Evolutionary conservation across 1,140 invertebrate species (phyloP).

Genomic region (Bemisia tabaci): DNA sequence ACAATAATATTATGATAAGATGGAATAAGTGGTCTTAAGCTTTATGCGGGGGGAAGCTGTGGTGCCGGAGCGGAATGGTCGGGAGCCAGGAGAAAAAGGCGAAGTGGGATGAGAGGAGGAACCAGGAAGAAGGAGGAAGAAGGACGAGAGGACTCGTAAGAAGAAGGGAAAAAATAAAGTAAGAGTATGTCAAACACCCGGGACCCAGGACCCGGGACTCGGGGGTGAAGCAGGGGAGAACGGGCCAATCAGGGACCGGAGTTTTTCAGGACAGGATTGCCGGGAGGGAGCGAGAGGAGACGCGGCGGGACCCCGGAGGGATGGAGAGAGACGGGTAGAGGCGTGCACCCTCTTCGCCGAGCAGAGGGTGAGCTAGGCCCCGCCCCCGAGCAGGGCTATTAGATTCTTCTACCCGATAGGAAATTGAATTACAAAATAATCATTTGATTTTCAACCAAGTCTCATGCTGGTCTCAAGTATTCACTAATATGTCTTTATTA

Average conservation of each 20-base stretch:
- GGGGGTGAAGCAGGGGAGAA: neutral
- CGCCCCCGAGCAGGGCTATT: neutral
- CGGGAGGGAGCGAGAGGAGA: neutral
- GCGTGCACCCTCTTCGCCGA: neutral
- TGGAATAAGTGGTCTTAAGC: neutral
- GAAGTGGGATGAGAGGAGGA: neutral
- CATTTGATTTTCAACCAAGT: neutral
- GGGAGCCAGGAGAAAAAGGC: neutral
- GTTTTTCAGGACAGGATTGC: neutral
- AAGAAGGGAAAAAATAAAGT: neutral
- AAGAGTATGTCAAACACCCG: neutral
- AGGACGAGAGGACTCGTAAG: neutral
- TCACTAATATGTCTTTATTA: neutral
- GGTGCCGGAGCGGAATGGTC: neutral
- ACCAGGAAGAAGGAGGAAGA: neutral
- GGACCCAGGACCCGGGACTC: too few relatives aligned
- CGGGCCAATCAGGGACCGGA: neutral
- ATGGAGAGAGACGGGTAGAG: neutral
- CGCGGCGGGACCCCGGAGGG: neutral
- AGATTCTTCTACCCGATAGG: neutral
- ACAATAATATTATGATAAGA: neutral
- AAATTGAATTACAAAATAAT: conserved; percentile 1
- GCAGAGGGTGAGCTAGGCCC: neutral
- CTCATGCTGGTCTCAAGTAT: neutral
- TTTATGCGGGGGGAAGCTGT: neutral